These are phyloP conservation scores for Falcunculus frontatus DNA, from an alignment of 2,113 vertebrate species.

Conservation along the genomic window DNA sequence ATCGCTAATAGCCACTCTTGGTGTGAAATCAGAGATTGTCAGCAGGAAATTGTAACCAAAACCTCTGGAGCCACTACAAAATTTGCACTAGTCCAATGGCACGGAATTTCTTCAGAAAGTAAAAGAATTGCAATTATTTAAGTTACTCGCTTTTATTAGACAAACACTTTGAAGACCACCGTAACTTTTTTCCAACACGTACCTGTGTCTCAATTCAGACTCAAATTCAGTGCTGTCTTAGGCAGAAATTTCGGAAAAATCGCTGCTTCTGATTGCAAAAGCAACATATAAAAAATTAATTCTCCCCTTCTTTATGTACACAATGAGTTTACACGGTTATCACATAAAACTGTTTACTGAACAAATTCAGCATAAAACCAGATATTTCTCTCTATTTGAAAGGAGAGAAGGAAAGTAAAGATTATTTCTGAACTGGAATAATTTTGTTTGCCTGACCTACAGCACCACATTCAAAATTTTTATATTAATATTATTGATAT, in stretches of 20 bases:
- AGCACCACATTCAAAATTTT: background rate
- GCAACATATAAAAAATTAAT: background rate
- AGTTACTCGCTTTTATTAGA: background rate
- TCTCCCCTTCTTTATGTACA: background rate
- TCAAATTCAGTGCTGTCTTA: background rate
- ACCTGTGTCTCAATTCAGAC: background rate
- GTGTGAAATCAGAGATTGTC: background rate
- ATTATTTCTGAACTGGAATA: background rate
- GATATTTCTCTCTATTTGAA: background rate
- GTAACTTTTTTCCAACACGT: accelerated
- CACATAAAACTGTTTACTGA: background rate
- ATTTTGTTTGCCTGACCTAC: background rate
- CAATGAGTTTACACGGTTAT: background rate
- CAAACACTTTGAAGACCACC: background rate
- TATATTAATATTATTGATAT: too few relatives aligned
- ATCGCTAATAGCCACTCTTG: background rate
- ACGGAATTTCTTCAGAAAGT: background rate
- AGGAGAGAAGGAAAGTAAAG: background rate
- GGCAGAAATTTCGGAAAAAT: background rate
- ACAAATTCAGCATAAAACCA: background rate
- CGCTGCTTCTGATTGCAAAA: background rate
- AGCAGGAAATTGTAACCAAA: background rate
- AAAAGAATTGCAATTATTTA: background rate
- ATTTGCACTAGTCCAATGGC: background rate
- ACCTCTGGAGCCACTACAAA: background rate